These are phyloP conservation scores for Clostera curtula DNA, from an alignment of 2,888 invertebrate species.

Conservation along the genomic window DNA sequence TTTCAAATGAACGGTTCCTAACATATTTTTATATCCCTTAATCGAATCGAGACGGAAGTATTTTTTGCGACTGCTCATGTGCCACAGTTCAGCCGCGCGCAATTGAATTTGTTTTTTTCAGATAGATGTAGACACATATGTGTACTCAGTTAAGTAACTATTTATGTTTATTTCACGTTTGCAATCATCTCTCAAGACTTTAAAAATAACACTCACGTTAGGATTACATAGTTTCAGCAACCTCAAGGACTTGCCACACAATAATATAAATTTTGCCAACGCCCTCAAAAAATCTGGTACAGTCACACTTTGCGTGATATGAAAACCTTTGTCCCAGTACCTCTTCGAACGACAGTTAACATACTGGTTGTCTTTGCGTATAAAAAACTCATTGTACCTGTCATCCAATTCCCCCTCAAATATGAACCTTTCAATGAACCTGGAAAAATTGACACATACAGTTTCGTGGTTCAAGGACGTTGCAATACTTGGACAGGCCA, in stretches of 20 bases:
- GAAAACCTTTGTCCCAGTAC: slow-evolving; percentile 81
- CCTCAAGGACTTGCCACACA: slow-evolving; percentile 84
- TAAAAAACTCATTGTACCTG: slow-evolving; percentile 88
- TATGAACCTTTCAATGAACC: slow-evolving; percentile 88
- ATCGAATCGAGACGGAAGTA: no score
- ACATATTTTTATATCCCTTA: no score
- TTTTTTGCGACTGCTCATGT: no score
- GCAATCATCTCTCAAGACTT: no score
- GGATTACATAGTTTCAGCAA: slow-evolving; percentile 81
- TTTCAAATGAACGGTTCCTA: no score
- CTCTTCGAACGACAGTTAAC: slow-evolving; percentile 76
- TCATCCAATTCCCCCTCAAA: slow-evolving; percentile 90
- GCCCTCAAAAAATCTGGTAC: slow-evolving; percentile 81
- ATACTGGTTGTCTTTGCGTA: slow-evolving; percentile 80
- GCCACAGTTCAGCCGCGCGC: no score
- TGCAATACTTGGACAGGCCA: no score
- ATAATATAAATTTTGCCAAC: slow-evolving; percentile 77
- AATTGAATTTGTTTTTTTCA: no score
- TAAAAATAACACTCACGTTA: slow-evolving; percentile 74
- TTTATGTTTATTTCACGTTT: no score
- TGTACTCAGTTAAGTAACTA: no score
- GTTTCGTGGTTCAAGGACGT: no score
- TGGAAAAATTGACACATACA: slow-evolving; percentile 27
- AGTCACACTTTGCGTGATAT: slow-evolving; percentile 60
- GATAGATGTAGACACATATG: no score